Percentiles rank a stretch among this genome's conserved stretches.
Evolutionary conservation across 2,797 vertebrate genomes (phyloP).

Genomic region (Poeciliopsis paucimaculata): DNA sequence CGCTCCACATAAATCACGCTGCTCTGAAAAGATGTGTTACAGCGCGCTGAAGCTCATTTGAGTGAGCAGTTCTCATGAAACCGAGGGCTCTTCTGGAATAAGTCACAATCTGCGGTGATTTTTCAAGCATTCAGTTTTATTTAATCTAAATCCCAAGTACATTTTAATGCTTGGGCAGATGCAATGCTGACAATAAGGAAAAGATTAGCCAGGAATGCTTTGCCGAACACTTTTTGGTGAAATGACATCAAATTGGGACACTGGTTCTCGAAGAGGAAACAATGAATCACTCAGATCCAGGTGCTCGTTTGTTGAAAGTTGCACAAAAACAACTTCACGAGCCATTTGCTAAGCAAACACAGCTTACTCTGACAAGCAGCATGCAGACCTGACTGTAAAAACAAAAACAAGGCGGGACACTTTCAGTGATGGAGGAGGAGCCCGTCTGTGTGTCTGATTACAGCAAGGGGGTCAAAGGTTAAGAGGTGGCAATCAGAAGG

Average conservation of each 20-base stretch:
- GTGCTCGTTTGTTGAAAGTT: slow-evolving; percentile 50
- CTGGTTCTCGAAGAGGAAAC: slow-evolving; percentile 43
- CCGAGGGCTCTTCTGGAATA: slow-evolving; percentile 28
- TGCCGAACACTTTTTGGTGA: slow-evolving; percentile 45
- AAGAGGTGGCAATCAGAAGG: slow-evolving; percentile 73
- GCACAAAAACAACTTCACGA: slow-evolving; percentile 62
- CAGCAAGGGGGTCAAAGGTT: slow-evolving; percentile 67
- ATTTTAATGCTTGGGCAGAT: slow-evolving; percentile 41
- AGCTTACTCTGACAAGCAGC: slow-evolving; percentile 31
- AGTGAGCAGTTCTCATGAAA: slow-evolving; percentile 39
- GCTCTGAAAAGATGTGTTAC: slow-evolving; percentile 30
- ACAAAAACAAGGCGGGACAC: slow-evolving; percentile 47
- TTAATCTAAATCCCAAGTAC: slow-evolving; percentile 48
- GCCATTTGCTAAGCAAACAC: slow-evolving; percentile 72
- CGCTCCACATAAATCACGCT: slow-evolving; percentile 59
- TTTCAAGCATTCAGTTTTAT: slow-evolving; percentile 63
- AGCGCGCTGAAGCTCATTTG: slow-evolving; percentile 1
- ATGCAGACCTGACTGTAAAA: slow-evolving; percentile 51
- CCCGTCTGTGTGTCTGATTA: slow-evolving; percentile 59
- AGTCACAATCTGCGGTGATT: slow-evolving; percentile 41
- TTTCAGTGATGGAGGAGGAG: slow-evolving; percentile 47
- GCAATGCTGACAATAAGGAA: slow-evolving; percentile 50
- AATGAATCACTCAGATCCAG: slow-evolving; percentile 58
- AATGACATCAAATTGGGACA: slow-evolving; percentile 50
- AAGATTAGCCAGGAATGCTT: slow-evolving; percentile 53